A percentile compares a stretch with the other conserved stretches of the same genome.
phyloP scores from a whole-genome alignment of 2,113 vertebrate species.

The Narcine bancroftii region DNA sequence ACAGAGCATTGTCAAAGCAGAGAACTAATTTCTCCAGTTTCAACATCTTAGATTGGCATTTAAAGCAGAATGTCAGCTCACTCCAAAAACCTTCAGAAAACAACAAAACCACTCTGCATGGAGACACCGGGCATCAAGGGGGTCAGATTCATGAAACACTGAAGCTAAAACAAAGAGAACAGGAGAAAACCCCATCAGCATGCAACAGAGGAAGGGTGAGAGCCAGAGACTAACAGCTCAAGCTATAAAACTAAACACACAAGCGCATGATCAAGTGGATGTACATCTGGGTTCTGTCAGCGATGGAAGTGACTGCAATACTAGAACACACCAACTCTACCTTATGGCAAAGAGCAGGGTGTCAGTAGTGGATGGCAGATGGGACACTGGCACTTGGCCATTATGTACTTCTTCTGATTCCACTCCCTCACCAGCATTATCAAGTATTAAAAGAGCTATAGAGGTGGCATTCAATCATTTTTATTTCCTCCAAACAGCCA shows the following conservation, averaged over 20 bases:
- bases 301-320: not conserved
- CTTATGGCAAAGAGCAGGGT: too few relatives aligned
- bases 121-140: not conserved
- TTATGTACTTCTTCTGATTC: too few relatives aligned
- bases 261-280: not conserved
- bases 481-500: too few relatives aligned
- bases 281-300: conserved; percentile 2
- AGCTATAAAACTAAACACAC: not conserved
- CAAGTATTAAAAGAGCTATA: too few relatives aligned
- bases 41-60: not conserved
- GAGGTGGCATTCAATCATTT: too few relatives aligned
- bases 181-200: not conserved
- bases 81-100: not conserved
- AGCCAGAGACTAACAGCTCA: not conserved
- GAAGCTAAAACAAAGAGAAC: not conserved
- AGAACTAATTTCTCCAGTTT: not conserved
- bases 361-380: too few relatives aligned
- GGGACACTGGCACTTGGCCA: too few relatives aligned
- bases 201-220: not conserved
- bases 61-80: not conserved
- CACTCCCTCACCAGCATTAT: too few relatives aligned
- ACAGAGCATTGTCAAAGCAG: not conserved
- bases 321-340: not conserved
- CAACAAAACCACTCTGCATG: not conserved
- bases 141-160: not conserved